Evolutionary conservation across 2,888 invertebrate genomes (phyloP).

Genomic region (Ditylenchus weischeri): DNA sequence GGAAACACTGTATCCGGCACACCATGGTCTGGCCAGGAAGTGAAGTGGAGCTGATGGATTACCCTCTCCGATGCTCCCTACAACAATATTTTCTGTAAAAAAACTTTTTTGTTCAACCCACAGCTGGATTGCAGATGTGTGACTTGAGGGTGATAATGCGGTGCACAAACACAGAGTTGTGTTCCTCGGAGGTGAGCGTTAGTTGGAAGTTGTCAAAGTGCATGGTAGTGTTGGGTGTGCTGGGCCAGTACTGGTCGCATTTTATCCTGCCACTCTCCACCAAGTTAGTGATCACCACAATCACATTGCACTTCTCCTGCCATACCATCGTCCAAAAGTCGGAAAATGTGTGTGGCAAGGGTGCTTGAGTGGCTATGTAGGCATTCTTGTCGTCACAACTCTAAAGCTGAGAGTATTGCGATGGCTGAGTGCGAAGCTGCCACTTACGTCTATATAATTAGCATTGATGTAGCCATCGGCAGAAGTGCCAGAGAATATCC

Average conservation of each 20-base stretch:
- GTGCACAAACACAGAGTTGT: conserved; percentile 20
- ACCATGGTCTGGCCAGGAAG: conserved; percentile 49
- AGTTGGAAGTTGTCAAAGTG: conserved; percentile 33
- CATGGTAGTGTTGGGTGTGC: conserved; percentile 31
- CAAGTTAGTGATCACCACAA: conserved; percentile 56
- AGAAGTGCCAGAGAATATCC: conserved; percentile 27
- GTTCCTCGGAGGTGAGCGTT: conserved; percentile 16
- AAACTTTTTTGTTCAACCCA: neutral
- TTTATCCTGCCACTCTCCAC: conserved; percentile 54
- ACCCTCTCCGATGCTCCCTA: conserved; percentile 37
- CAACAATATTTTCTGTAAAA: conserved; percentile 16
- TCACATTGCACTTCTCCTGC: conserved; percentile 53
- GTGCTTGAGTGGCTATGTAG: conserved; percentile 57
- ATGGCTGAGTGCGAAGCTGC: no score
- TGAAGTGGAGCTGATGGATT: conserved; percentile 54
- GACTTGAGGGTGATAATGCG: conserved; percentile 7
- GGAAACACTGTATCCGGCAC: conserved; percentile 47
- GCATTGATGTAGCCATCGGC: conserved; percentile 38
- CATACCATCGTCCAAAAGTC: conserved; percentile 50
- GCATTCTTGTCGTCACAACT: conserved; percentile 47
- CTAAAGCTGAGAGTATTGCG: conserved; percentile 21
- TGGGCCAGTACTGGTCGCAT: conserved; percentile 57
- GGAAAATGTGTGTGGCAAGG: conserved; percentile 54
- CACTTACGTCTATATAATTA: conserved; percentile 42
- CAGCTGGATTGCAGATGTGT: neutral